These are phyloP conservation scores for Hydraecia micacea DNA, from an alignment of 2,888 invertebrate species.

Conservation along the genomic window DNA sequence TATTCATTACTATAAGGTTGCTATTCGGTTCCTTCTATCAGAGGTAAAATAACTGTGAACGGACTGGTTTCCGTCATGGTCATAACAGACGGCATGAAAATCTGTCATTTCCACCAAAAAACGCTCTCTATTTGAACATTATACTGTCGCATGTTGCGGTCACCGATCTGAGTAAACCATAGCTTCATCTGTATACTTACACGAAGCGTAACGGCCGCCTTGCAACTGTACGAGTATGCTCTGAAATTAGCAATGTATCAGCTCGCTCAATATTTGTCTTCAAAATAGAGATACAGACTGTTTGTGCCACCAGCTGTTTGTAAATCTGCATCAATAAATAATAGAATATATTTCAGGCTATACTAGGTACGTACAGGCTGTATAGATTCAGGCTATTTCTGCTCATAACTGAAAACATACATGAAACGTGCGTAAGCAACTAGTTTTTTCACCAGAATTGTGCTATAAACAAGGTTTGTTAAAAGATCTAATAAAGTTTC, in stretches of 20 bases:
- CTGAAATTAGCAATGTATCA: not conserved
- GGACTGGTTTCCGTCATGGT: no score
- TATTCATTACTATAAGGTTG: no score
- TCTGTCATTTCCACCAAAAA: not conserved
- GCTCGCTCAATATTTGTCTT: conserved; percentile 19
- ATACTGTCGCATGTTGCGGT: not conserved
- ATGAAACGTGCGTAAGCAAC: not conserved
- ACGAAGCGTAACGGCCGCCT: not conserved
- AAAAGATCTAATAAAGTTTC: not conserved
- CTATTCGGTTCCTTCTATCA: no score
- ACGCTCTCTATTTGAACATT: not conserved
- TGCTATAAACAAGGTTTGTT: not conserved
- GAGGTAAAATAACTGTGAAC: no score
- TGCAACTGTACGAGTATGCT: not conserved
- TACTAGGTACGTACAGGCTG: not conserved
- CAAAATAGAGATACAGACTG: not conserved
- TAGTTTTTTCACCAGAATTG: not conserved
- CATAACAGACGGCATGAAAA: not conserved
- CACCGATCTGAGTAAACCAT: no score
- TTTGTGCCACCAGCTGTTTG: conserved; percentile 8
- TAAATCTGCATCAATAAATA: conserved; percentile 5
- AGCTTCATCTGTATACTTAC: not conserved
- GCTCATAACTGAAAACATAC: no score
- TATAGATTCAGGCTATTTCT: not conserved
- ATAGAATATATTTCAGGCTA: not conserved